phyloP scores from a whole-genome alignment of 2,113 vertebrate genomes.

The Microcebus murinus region DNA sequence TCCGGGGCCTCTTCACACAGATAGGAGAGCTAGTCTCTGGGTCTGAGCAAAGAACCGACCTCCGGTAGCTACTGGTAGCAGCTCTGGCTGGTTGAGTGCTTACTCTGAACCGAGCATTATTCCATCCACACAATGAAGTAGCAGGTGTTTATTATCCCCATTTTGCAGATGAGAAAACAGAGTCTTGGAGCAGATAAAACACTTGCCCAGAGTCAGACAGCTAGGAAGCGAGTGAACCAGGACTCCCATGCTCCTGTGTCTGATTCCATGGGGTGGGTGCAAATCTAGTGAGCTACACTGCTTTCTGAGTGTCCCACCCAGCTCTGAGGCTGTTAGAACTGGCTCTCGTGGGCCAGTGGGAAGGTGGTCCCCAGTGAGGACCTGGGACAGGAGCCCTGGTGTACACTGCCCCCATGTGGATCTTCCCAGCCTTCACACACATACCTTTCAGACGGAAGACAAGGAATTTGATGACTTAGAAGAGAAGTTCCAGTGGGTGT shows the following conservation, averaged over 20 bases:
- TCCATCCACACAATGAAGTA: neutral
- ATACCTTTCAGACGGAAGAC: slow-evolving; percentile 88
- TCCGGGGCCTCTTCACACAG: neutral
- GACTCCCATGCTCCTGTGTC: rapidly evolving
- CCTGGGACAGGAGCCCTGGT: rapidly evolving
- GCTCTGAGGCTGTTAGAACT: neutral
- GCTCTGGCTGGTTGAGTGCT: neutral
- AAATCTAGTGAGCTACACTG: neutral
- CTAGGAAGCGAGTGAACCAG: neutral
- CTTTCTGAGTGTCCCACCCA: neutral
- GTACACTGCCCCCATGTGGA: neutral
- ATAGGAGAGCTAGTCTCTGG: neutral
- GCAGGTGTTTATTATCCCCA: neutral
- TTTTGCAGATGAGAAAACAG: neutral
- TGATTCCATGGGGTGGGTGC: neutral
- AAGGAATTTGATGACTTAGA: slow-evolving; percentile 92
- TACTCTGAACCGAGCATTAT: neutral
- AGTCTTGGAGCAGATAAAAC: neutral
- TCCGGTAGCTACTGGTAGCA: neutral
- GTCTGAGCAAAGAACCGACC: neutral
- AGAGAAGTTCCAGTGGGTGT: slow-evolving; percentile 91
- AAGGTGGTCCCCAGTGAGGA: neutral
- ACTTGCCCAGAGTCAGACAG: neutral
- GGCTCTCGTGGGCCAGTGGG: neutral
- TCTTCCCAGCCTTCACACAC: neutral